A percentile compares a stretch with the other conserved stretches of the same genome.
Evolutionary conservation across 2,888 invertebrate species (phyloP).

Genomic region (Silvanus unidentatus): DNA sequence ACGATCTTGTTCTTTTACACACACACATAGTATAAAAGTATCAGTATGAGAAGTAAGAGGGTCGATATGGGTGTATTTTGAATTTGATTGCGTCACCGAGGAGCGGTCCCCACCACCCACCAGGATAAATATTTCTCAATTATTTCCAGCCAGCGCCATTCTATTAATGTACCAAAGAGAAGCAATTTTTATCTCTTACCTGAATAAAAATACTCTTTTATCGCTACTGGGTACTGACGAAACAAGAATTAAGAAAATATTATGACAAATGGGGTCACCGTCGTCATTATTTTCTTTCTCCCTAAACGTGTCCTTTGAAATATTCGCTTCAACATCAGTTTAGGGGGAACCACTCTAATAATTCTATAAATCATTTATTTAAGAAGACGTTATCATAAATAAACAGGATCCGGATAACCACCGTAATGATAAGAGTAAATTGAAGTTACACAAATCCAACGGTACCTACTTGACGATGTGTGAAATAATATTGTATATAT

Average conservation of each 20-base stretch:
- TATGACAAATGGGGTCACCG: too few relatives aligned
- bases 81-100: slow-evolving; percentile 23
- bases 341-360: not conserved
- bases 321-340: not conserved
- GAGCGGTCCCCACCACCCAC: slow-evolving; percentile 27
- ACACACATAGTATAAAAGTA: too few relatives aligned
- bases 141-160: slow-evolving; percentile 5
- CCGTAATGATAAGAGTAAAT: slow-evolving; percentile 1
- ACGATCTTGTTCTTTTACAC: too few relatives aligned
- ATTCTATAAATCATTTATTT: not conserved
- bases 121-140: slow-evolving; percentile 25
- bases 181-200: too few relatives aligned
- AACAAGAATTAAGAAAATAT: too few relatives aligned
- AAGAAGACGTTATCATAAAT: not conserved
- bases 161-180: not conserved
- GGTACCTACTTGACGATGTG: not conserved
- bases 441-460: not conserved
- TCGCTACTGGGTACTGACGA: too few relatives aligned
- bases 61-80: slow-evolving; percentile 24
- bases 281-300: too few relatives aligned
- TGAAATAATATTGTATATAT: not conserved
- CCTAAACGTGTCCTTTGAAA: too few relatives aligned
- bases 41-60: slow-evolving; percentile 12
- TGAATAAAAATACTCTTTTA: too few relatives aligned
- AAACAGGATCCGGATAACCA: slow-evolving; percentile 6